Base-by-base conservation (phyloP, 2,888 invertebrate genomes). In the Thera britannica region DNA sequence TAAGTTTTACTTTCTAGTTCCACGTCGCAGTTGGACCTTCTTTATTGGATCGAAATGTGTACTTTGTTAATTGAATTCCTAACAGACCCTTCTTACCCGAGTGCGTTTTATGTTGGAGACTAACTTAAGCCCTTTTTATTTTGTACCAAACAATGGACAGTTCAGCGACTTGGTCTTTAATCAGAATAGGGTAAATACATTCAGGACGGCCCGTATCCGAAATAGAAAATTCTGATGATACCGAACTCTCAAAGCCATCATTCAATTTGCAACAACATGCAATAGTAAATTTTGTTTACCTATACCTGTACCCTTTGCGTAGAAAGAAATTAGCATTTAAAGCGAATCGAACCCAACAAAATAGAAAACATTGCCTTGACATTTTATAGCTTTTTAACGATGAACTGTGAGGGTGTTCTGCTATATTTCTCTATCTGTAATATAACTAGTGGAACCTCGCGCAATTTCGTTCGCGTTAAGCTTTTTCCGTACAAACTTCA, bases 311-410 rank as follows among this genome's bases (percentile, higher is more conserved):
- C 36, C 36, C 36, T 58, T 46, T 46, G 58, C 34, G 48, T 48
- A 6, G n/a, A 58, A 48, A 35, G 34, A 34, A 48, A 58, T 55
- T 36, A n/a, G 11, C 55, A 55, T 55, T n/a, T 41, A 41, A 56
- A 41, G 12, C 11, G 48, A 49, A n/a, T 36, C n/a, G 12, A 49
- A 44, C 36, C 49, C 36, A 34, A 49, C 36, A 49, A 36, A 36
- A 34, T 46, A n/a, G 34, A 58, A 58, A 58, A 36, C 48, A 35
- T 58, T 12, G 59, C n/a, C 36, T 49, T 38, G 36, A 59, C 11
- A 46, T 44, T 58, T 23, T 23, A 23, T 23, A 23, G 23, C 23
- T 23, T 23, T 23, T 23, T 23, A 23, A 23, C 23, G 0, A 1
- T 23, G 0, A 23, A 23, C 1, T 23, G 23, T 23, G 23, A 23